Evolutionary conservation across 2,888 invertebrate genomes (phyloP).

Genomic region (Lithophane leautieri): DNA sequence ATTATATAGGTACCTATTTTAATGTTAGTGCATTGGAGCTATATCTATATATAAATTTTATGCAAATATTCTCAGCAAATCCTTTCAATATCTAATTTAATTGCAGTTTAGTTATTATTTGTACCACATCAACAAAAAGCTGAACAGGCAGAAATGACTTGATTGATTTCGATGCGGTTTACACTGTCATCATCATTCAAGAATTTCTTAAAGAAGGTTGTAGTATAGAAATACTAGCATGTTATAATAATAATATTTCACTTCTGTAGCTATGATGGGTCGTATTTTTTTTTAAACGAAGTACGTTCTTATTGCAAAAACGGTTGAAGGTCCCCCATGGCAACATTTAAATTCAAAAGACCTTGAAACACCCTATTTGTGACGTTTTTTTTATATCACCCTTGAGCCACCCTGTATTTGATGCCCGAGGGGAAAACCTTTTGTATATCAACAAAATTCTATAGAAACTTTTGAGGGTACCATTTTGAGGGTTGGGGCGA

Average conservation of each 20-base stretch:
- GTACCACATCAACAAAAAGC: neutral
- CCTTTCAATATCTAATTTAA: neutral
- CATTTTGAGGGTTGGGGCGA: slow-evolving; percentile 6
- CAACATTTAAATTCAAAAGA: slow-evolving; percentile 19
- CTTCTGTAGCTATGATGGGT: neutral
- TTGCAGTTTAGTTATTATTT: neutral
- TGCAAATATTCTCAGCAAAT: neutral
- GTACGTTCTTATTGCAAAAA: slow-evolving; percentile 24
- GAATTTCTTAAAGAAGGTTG: neutral
- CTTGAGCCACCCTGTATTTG: slow-evolving; percentile 21
- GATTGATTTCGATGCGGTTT: neutral
- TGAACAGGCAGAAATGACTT: neutral
- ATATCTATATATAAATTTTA: neutral
- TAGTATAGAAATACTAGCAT: neutral
- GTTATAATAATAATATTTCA: neutral
- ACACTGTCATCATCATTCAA: neutral
- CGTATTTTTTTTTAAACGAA: neutral
- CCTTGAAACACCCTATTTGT: slow-evolving; percentile 41
- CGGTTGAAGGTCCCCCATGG: slow-evolving; percentile 9
- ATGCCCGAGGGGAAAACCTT: slow-evolving; percentile 13
- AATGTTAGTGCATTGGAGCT: neutral
- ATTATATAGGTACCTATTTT: neutral
- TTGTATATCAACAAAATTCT: slow-evolving; percentile 12
- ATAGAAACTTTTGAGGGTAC: slow-evolving; percentile 23
- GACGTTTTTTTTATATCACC: slow-evolving; percentile 10